A percentile compares a stretch with the other conserved stretches of the same genome.
phyloP scores from a whole-genome alignment of 1,140 invertebrate genomes.

The Hyposmocoma kahamanoa region DNA sequence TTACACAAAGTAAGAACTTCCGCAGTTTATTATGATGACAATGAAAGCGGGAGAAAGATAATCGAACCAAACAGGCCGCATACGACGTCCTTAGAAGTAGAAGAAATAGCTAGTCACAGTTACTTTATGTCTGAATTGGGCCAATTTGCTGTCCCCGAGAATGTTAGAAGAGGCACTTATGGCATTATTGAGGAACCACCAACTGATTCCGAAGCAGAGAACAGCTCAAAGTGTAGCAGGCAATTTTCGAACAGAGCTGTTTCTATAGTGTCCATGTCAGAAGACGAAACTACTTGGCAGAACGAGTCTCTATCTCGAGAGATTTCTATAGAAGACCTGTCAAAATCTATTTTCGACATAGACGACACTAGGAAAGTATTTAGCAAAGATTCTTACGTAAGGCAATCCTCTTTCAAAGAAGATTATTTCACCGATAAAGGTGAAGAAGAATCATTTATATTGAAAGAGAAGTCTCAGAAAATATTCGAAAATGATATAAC shows the following conservation, averaged over 20 bases:
- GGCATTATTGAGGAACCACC: conserved; percentile 73
- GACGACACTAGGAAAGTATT: conserved; percentile 64
- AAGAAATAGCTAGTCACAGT: conserved; percentile 77
- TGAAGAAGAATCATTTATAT: conserved; percentile 55
- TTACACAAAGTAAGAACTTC: conserved; percentile 79
- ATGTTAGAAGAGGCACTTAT: conserved; percentile 60
- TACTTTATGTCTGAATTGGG: conserved; percentile 75
- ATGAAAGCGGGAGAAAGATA: conserved; percentile 45
- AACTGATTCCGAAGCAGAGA: conserved; percentile 69
- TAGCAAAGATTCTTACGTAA: conserved; percentile 66
- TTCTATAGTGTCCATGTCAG: conserved; percentile 78
- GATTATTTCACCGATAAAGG: conserved; percentile 57
- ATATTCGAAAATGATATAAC: conserved; percentile 73
- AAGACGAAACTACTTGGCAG: conserved; percentile 76
- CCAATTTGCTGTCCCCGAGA: conserved; percentile 75
- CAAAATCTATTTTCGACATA: conserved; percentile 64
- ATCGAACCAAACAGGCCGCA: conserved; percentile 67
- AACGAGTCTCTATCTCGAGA: conserved; percentile 74
- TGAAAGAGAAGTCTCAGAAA: conserved; percentile 60
- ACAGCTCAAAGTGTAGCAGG: conserved; percentile 44
- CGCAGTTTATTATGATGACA: conserved; percentile 70
- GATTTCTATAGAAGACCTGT: conserved; percentile 74
- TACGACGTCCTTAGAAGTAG: conserved; percentile 70
- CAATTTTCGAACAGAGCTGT: conserved; percentile 71
- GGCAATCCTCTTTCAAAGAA: conserved; percentile 68